Evolutionary conservation across 2,888 invertebrate genomes (phyloP).

Genomic region (Perithous albicinctus): DNA sequence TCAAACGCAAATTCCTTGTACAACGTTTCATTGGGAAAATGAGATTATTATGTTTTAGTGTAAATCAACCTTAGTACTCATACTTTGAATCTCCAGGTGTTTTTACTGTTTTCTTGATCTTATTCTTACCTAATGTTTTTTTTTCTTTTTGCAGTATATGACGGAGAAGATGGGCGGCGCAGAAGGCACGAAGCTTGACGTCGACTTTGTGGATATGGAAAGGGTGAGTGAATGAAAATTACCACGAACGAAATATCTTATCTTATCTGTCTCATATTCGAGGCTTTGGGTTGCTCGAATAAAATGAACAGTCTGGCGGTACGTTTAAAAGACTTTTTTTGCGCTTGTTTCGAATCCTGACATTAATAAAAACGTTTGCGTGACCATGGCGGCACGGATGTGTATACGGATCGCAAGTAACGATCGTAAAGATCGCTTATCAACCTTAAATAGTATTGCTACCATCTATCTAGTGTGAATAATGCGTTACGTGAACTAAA

Average conservation of each 20-base stretch:
- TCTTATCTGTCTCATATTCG: constrained; percentile 24
- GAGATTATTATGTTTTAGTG: constrained; percentile 16
- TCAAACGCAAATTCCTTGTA: neutral
- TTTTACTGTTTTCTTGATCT: neutral
- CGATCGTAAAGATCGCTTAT: constrained; percentile 41
- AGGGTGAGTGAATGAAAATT: constrained; percentile 89
- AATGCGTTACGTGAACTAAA: constrained; percentile 6
- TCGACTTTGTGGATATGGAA: constrained; percentile 99
- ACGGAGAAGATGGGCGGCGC: constrained; percentile 99
- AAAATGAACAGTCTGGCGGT: constrained; percentile 25
- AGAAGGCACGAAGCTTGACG: constrained; percentile 99
- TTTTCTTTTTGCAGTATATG: constrained; percentile 93
- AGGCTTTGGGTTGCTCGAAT: constrained; percentile 25
- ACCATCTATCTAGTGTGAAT: neutral
- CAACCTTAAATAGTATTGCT: neutral
- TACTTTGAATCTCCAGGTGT: neutral
- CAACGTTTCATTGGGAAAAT: neutral
- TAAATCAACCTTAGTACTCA: too few species aligned
- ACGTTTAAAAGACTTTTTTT: neutral
- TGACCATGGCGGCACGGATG: constrained; percentile 21
- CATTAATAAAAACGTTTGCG: constrained; percentile 17
- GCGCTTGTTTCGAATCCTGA: constrained; percentile 19
- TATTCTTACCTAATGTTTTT: neutral
- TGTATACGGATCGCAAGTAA: constrained; percentile 17
- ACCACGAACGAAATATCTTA: constrained; percentile 22